A percentile compares a stretch with the other conserved stretches of the same genome.
These are phyloP conservation scores for Scopus umbretta DNA, from an alignment of 2,113 vertebrate species.

Conservation along the genomic window DNA sequence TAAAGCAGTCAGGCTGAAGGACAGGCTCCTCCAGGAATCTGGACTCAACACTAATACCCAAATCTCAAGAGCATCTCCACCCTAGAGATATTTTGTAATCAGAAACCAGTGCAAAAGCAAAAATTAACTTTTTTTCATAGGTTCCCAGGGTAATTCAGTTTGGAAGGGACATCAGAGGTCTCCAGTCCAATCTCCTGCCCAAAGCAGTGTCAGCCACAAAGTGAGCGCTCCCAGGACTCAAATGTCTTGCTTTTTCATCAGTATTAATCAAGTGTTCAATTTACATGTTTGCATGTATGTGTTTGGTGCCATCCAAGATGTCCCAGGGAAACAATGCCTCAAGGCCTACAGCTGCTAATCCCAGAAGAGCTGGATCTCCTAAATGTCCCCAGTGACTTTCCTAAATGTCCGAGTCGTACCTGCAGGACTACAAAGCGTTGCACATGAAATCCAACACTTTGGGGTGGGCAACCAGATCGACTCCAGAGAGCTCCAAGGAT, in stretches of 20 bases:
- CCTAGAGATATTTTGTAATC: not conserved
- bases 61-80: not conserved
- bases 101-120: not conserved
- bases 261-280: not conserved
- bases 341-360: not conserved
- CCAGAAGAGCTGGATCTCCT: not conserved
- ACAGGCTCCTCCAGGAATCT: not conserved
- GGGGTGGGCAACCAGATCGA: not conserved
- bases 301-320: not conserved
- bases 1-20: not conserved
- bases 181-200: not conserved
- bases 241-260: not conserved
- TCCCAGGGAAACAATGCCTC: not conserved
- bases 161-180: not conserved
- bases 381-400: not conserved
- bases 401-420: not conserved
- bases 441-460: not conserved
- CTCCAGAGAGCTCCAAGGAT: not conserved
- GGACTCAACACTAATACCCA: not conserved
- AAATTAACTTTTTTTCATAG: not conserved
- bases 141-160: not conserved
- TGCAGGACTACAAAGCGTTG: not conserved
- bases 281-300: not conserved
- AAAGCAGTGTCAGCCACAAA: not conserved
- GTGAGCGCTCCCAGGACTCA: not conserved